Conservation (phyloP, 2,113 vertebrate genomes). For the Heliornis fulica region DNA sequence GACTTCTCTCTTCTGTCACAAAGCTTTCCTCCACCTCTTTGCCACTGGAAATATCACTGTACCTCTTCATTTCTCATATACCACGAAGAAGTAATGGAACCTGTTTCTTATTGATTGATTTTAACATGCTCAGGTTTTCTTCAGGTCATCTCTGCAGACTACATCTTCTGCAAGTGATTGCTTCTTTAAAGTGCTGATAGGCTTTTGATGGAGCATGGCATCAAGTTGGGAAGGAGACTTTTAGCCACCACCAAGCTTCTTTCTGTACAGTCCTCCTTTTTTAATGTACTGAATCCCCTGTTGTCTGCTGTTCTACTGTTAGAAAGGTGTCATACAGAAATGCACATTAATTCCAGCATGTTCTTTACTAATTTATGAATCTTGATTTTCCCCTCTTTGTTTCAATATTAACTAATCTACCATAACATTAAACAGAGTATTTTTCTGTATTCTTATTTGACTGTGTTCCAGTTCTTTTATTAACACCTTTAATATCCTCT, state of each 20-base stretch:
- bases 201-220: not conserved
- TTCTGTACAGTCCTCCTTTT: not conserved
- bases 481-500: not conserved
- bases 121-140: not conserved
- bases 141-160: not conserved
- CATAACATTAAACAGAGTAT: not conserved
- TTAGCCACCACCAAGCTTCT: not conserved
- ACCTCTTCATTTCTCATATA: conserved; percentile 3
- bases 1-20: conserved; percentile 17
- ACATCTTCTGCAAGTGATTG: not conserved
- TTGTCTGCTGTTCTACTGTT: not conserved
- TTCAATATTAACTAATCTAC: not conserved
- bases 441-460: not conserved
- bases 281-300: not conserved
- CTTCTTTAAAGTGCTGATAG: not conserved
- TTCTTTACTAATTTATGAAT: not conserved
- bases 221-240: not conserved
- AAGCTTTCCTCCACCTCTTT: conserved; percentile 31
- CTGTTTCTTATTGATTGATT: conserved; percentile 18
- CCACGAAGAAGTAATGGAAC: conserved; percentile 26
- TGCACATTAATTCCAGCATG: not conserved
- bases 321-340: not conserved
- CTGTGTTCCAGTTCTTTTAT: not conserved
- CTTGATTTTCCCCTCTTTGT: not conserved
- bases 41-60: conserved; percentile 5